Base-by-base conservation (phyloP, 2,888 invertebrate species). In the Deilephila porcellus region DNA sequence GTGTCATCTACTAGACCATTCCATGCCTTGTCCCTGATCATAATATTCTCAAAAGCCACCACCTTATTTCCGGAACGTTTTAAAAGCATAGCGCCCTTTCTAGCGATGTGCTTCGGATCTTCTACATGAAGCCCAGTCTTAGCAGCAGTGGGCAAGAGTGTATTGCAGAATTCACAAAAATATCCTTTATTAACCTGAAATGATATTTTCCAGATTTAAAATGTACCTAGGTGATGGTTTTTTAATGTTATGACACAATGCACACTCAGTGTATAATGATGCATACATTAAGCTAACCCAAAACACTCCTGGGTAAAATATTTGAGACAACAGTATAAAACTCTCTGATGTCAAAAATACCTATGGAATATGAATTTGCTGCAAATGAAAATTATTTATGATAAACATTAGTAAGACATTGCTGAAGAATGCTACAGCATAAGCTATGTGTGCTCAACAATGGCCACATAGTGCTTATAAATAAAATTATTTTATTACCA, bases 91-190 rank as follows among this genome's bases (percentile, higher is more conserved):
- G 45, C 67, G 17, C 67, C 45, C 45, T 67, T 67, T 25, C 20
- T 67, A 52, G 20, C 45, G 1, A 67, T 20, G 45, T 67, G 67
- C 25, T 52, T 45, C 4, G 45, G 67, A 17, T 67, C 52, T 14
- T 67, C 67, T 25, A 67, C 4, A 19, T 67, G 67, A 17, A 67
- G n/a, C 4, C 45, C 17, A 29, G 45, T 45, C 17, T 72, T 83
- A 6, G 80, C 76, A 5, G 80, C 72, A 3, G 85, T 83, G 0
- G 81, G 20, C 4, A 88, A 75, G 6, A 88, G 37, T 25, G 80
- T n/a, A 71, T 88, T 86, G 79, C 89, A 89, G 53, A 81, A 81
- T 60, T 88, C 87, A 53, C 89, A 89, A 75, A 82, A 87, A 76
- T 88, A 89, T 37, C 67, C 73, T 4, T 67, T 52, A 45, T 67